Percentiles rank a stretch among this genome's conserved stretches.
phyloP scores from a whole-genome alignment of 2,888 invertebrate genomes.

The Disparrhopalites patrizii region DNA sequence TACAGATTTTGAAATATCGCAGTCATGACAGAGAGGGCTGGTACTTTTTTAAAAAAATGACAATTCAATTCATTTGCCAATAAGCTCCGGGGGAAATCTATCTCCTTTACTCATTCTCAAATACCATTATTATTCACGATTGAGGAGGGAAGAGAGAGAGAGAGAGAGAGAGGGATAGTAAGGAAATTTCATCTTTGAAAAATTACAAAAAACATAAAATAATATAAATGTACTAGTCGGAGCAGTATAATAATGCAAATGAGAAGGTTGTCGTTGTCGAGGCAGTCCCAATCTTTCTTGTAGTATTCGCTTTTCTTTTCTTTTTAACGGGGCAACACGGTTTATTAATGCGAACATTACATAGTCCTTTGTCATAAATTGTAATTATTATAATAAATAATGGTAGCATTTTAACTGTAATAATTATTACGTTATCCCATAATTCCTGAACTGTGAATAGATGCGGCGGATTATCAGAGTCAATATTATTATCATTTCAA shows the following conservation, averaged over 20 bases:
- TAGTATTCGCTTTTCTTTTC: background rate
- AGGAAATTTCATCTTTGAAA: background rate
- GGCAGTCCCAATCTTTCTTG: background rate
- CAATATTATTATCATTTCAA: too few species aligned
- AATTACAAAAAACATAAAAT: too few species aligned
- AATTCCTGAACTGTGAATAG: too few species aligned
- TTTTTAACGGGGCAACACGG: too few species aligned
- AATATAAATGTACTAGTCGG: too few species aligned
- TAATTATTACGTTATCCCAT: background rate
- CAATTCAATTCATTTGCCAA: background rate
- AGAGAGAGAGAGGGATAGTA: background rate
- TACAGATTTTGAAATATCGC: background rate
- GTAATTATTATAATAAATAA: background rate
- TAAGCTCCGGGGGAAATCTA: too few species aligned
- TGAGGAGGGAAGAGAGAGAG: background rate
- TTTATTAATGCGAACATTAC: too few species aligned
- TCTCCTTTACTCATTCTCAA: too few species aligned
- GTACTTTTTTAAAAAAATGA: background rate
- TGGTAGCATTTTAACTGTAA: background rate
- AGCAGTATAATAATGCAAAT: too few species aligned
- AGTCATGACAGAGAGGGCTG: background rate
- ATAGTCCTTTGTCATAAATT: too few species aligned
- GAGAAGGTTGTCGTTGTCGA: constrained; percentile 2
- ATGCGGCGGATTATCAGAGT: too few species aligned
- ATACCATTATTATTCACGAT: background rate